Base-by-base conservation (phyloP, 2,113 vertebrate species). In the Hippopotamus amphibius region DNA sequence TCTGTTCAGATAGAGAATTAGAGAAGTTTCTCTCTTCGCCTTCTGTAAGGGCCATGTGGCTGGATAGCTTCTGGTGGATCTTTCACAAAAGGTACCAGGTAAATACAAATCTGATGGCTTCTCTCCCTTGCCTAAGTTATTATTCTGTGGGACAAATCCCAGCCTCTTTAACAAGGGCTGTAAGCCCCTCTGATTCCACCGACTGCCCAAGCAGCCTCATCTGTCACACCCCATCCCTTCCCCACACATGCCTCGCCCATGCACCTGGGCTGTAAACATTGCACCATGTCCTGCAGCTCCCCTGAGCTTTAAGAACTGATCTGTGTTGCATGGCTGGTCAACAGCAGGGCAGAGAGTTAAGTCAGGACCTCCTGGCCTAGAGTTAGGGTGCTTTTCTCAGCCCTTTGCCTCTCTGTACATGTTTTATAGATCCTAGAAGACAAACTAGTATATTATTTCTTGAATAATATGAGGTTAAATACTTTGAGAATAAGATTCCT, bases 71-170 rank as follows among this genome's bases (percentile, higher is more conserved):
- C 96, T 99, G 92, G 92, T 98, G 96, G 95, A 89, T 98, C 19
- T 99, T 98, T 97, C 97, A 98, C 37, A 97, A 98, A 12, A 97
- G 96, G 66, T 97, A 98, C 97, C 98, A 98, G 97, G 98, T 98
- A 97, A 91, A 86, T 65, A n/a, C 28, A 65, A 46, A 57, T 30
- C 41, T 6, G 28, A 21, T n/a, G 16, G 17, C 50, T 65, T 77
- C n/a, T 81, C 7, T 68, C 46, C 66, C 19, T 82, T 11, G 53
- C 66, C 88, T 24, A 50, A 13, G 14, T 72, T 65, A 12, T 30
- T 61, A 53, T 74, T 33, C 66, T n/a, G 3, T 26, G 90, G 53
- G 63, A 68, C 61, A 53, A 87, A 85, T n/a, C 71, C 43, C 13
- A 33, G 1, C 41, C 41, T 72, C 53, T 59, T 76, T 76, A 43